Percentiles rank a stretch among this genome's conserved stretches.
phyloP scores from a whole-genome alignment of 2,888 invertebrate species.

The Coleophora deauratella region DNA sequence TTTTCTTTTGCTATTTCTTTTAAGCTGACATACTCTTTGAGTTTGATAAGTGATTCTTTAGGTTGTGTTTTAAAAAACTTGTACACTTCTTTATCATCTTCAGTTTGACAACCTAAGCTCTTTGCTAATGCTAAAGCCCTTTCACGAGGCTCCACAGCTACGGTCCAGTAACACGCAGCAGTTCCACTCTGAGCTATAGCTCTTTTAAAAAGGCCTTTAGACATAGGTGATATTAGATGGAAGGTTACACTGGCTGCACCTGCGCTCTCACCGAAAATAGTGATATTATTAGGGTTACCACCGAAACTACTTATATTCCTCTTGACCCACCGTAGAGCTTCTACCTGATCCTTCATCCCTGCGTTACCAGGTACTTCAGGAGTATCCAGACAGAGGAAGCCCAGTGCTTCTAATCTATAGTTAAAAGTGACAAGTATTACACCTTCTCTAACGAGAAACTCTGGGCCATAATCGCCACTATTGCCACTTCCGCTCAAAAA shows the following conservation, averaged over 20 bases:
- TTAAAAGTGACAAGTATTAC: constrained; percentile 55
- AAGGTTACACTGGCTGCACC: constrained; percentile 41
- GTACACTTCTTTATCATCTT: constrained; percentile 36
- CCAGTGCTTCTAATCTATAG: constrained; percentile 50
- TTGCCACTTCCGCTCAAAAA: constrained; percentile 35
- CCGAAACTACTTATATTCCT: constrained; percentile 52
- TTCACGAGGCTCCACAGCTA: constrained; percentile 60
- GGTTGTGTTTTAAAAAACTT: constrained; percentile 41
- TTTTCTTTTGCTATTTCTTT: not conserved
- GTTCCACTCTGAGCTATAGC: constrained; percentile 82
- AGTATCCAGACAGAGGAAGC: constrained; percentile 50
- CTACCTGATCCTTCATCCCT: constrained; percentile 64
- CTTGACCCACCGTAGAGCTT: constrained; percentile 52
- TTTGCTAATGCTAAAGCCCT: constrained; percentile 36
- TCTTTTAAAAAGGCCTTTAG: constrained; percentile 48
- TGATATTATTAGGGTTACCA: constrained; percentile 52
- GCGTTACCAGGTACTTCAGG: constrained; percentile 58
- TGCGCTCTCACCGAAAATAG: constrained; percentile 60
- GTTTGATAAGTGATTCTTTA: constrained; percentile 24
- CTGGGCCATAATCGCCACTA: constrained; percentile 40
- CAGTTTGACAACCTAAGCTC: constrained; percentile 36
- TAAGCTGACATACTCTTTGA: constrained; percentile 3
- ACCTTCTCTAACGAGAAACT: constrained; percentile 44
- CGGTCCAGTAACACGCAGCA: constrained; percentile 68
- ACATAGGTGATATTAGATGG: constrained; percentile 57